Conservation (phyloP, 2,888 invertebrate species). For the Caenorhabditis wallacei region DNA sequence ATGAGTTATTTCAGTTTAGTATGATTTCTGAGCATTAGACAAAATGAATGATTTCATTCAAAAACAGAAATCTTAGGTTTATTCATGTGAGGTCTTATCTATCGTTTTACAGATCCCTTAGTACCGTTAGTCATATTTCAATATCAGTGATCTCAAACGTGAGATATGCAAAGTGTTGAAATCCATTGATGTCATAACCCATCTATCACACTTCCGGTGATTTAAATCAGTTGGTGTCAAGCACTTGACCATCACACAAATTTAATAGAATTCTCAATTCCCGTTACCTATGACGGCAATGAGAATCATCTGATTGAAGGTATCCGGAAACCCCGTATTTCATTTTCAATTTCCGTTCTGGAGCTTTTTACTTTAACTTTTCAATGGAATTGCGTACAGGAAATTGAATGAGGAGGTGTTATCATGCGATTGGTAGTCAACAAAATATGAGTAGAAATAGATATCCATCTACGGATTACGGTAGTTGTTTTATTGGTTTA, state of each 20-base stretch:
- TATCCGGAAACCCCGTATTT: constrained; percentile 1
- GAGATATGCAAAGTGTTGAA: not conserved
- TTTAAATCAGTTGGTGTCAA: constrained; percentile 7
- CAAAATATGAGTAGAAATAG: constrained; percentile 1
- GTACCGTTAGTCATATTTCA: constrained; percentile 14
- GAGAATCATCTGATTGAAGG: constrained; percentile 3
- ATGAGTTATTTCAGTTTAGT: not conserved
- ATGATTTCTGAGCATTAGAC: constrained; percentile 1
- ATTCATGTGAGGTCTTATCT: not conserved
- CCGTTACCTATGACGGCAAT: constrained; percentile 23
- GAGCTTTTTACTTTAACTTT: not conserved
- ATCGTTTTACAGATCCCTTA: not conserved
- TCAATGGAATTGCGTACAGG: constrained; percentile 14
- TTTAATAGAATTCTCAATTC: not conserved
- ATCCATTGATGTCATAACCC: not conserved
- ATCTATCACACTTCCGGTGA: constrained; percentile 1
- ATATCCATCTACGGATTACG: not conserved
- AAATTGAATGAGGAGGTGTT: constrained; percentile 37
- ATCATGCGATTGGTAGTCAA: constrained; percentile 3
- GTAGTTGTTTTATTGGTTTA: constrained; percentile 6
- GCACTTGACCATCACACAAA: constrained; percentile 13
- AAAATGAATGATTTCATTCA: constrained; percentile 20
- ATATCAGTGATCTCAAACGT: constrained; percentile 14
- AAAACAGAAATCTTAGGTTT: constrained; percentile 14
- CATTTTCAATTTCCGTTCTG: constrained; percentile 28